phyloP scores from a whole-genome alignment of 2,113 vertebrate species.

The Tetrax tetrax region DNA sequence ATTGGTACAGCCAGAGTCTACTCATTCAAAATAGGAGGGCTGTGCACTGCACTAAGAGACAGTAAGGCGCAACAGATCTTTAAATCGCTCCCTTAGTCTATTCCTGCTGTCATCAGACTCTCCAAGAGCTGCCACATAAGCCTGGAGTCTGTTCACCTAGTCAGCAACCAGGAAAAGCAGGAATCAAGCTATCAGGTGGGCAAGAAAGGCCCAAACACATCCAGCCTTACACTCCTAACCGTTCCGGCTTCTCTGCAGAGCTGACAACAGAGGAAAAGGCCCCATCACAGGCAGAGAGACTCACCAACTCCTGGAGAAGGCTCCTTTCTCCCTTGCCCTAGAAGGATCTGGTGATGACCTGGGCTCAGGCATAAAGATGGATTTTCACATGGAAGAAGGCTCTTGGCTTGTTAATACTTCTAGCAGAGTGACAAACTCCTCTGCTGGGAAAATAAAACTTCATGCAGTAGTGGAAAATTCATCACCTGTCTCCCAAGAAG shows the following conservation, averaged over 20 bases:
- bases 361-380: not conserved
- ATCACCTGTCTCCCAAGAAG: not conserved
- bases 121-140: not conserved
- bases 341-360: not conserved
- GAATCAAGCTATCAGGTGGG: not conserved
- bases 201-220: not conserved
- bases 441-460: not conserved
- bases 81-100: not conserved
- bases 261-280: not conserved
- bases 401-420: not conserved
- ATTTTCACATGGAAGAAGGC: not conserved
- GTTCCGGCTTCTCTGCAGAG: not conserved
- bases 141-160: not conserved
- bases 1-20: not conserved
- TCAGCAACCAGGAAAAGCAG: not conserved
- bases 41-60: not conserved
- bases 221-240: not conserved
- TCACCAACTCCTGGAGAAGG: not conserved
- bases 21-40: not conserved
- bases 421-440: not conserved
- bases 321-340: not conserved
- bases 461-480: not conserved
- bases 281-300: not conserved
- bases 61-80: not conserved
- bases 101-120: not conserved